Evolutionary conservation across 1,140 invertebrate species (phyloP).

Genomic region (Anoplophora glabripennis): DNA sequence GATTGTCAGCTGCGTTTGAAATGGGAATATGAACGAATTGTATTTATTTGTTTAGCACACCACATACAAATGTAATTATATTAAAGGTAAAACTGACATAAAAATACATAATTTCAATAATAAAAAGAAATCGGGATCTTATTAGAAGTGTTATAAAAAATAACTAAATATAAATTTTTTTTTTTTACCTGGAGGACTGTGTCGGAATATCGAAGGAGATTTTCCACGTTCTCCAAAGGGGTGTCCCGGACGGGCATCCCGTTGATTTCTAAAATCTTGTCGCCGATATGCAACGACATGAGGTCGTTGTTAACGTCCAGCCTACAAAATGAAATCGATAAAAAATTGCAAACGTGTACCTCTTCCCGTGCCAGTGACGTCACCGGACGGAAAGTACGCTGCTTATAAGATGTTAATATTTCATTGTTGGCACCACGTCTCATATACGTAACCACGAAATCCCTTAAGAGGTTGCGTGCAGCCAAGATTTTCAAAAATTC

Average conservation of each 20-base stretch:
- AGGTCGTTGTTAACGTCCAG: conserved; percentile 77
- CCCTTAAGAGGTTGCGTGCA: too few species aligned
- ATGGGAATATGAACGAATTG: too few species aligned
- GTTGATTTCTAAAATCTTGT: conserved; percentile 89
- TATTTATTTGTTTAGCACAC: too few species aligned
- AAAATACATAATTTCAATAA: not conserved
- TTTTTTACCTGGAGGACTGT: conserved; percentile 66
- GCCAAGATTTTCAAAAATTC: too few species aligned
- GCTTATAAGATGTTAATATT: too few species aligned
- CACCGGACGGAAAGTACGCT: too few species aligned
- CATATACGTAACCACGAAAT: too few species aligned
- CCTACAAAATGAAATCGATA: conserved; percentile 50
- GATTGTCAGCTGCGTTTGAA: conserved; percentile 66
- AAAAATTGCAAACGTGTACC: not conserved
- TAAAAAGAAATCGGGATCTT: not conserved
- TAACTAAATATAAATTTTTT: not conserved
- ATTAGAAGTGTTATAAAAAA: conserved; percentile 2
- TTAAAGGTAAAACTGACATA: conserved; percentile 11
- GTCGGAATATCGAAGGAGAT: conserved; percentile 70
- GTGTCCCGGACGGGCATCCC: conserved; percentile 80
- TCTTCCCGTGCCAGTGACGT: too few species aligned
- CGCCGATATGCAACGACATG: conserved; percentile 83
- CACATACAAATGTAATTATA: not conserved
- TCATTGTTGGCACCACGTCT: too few species aligned
- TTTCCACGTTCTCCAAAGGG: conserved; percentile 73